These are phyloP conservation scores for Tetranychus cinnabarinus DNA, from an alignment of 1,140 invertebrate species.

Conservation along the genomic window DNA sequence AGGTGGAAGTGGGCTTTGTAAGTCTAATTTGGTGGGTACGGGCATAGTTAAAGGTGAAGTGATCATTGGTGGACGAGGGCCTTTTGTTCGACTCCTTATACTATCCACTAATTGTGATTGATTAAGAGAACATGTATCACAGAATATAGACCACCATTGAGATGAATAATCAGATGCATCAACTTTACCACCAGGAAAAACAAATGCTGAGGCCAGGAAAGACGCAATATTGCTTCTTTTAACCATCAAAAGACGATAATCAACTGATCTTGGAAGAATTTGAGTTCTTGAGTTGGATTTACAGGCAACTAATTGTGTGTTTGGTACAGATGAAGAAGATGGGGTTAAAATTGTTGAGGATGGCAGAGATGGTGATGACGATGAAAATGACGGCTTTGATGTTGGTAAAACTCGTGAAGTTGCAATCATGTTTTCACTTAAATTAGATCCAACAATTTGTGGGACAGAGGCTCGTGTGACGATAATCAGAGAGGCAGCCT, in stretches of 20 bases:
- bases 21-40: background rate
- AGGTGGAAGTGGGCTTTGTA: slow-evolving; percentile 22
- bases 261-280: background rate
- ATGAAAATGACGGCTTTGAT: background rate
- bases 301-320: background rate
- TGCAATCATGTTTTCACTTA: background rate
- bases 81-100: background rate
- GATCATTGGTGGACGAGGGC: slow-evolving; percentile 15
- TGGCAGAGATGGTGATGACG: background rate
- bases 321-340: background rate
- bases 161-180: slow-evolving; percentile 37
- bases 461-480: background rate
- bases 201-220: slow-evolving; percentile 43
- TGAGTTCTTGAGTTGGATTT: background rate
- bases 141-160: slow-evolving; percentile 43
- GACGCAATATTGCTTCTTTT: slow-evolving; percentile 34
- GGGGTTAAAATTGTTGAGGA: background rate
- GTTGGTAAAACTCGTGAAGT: no score
- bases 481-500: background rate
- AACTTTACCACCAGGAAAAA: slow-evolving; percentile 52
- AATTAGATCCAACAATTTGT: background rate
- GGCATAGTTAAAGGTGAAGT: slow-evolving; percentile 8
- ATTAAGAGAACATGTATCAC: slow-evolving; percentile 9
- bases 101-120: background rate
- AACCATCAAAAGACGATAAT: slow-evolving; percentile 33